Conservation (phyloP, 2,113 vertebrate genomes). For the Elephas maximus region DNA sequence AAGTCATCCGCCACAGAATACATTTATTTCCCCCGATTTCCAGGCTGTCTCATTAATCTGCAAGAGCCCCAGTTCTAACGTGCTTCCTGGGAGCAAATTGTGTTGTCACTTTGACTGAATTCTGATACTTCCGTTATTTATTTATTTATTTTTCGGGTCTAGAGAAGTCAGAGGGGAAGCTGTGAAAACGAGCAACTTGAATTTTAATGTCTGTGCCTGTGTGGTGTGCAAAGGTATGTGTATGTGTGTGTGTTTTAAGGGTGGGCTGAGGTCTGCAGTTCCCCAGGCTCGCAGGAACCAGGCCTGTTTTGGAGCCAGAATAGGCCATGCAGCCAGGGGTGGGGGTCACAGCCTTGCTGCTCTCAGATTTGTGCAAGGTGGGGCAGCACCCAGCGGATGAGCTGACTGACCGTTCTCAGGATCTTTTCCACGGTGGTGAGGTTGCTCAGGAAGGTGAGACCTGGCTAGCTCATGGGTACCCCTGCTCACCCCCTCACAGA, state of each 20-base stretch:
- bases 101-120: neutral
- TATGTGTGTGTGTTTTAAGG: neutral
- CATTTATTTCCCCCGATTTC: neutral
- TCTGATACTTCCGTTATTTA: neutral
- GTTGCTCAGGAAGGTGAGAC: neutral
- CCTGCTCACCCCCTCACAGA: neutral
- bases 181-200: neutral
- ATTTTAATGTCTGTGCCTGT: neutral
- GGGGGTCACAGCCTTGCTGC: neutral
- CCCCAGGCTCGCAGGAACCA: rapidly evolving
- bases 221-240: neutral
- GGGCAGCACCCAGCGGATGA: rapidly evolving
- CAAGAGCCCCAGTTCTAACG: rapidly evolving
- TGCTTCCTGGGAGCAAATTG: neutral
- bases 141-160: neutral
- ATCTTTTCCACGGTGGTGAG: neutral
- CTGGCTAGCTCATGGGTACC: neutral
- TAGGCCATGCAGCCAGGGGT: too few relatives aligned
- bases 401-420: neutral
- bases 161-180: neutral
- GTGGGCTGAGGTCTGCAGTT: neutral
- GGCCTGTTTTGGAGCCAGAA: neutral
- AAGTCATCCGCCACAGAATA: rapidly evolving
- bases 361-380: neutral
- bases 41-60: neutral